Base-by-base conservation (phyloP, 2,888 invertebrate species). In the Willowsia nigromaculata region DNA sequence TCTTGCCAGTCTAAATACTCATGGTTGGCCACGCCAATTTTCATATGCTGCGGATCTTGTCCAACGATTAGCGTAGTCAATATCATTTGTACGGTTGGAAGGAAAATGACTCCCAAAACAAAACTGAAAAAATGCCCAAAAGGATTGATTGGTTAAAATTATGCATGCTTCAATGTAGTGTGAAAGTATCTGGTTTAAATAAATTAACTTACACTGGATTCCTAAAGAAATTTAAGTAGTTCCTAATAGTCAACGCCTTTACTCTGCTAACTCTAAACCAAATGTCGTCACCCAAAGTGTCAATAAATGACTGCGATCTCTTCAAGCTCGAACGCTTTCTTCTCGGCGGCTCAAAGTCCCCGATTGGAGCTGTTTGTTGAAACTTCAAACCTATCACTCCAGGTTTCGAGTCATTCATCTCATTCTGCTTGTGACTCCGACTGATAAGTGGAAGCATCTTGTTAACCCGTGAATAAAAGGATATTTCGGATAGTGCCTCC, bases 331-430 rank as follows among this genome's bases (percentile, higher is more conserved):
- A 80, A 18, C 56, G 50, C 30, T 47, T 30, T 37, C 30, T 74
- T 59, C 15, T 56, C 9, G 25, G 22, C 0, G 76, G 81, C 37
- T 82, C 76, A 18, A 0, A 22, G 27, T 81, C 81, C 4, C 83
- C 82, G n/a, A 85, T 81, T 0, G 85, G 85, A 1, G 27, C 43
- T 15, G 83, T 83, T 40, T 81, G 68, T 50, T 90, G 50, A 30
- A 88, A 88, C 62, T 90, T 90, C 11, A 90, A 65, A 22, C 90
- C 90, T 22, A 88, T 56, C 27, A 90, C 88, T 30, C 81, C 85
- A 0, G 82, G 59, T 47, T 81, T 71, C 15, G 9, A 25, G 22
- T 81, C 74, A 15, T n/a, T 37, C 40, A 85, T 62, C 47, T 83
- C 84, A 18, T 84, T 65, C 7, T 27, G 27, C 65, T 88, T 83